These are phyloP conservation scores for Drosophila takahashii DNA, from an alignment of 1,140 invertebrate genomes.

Conservation along the genomic window DNA sequence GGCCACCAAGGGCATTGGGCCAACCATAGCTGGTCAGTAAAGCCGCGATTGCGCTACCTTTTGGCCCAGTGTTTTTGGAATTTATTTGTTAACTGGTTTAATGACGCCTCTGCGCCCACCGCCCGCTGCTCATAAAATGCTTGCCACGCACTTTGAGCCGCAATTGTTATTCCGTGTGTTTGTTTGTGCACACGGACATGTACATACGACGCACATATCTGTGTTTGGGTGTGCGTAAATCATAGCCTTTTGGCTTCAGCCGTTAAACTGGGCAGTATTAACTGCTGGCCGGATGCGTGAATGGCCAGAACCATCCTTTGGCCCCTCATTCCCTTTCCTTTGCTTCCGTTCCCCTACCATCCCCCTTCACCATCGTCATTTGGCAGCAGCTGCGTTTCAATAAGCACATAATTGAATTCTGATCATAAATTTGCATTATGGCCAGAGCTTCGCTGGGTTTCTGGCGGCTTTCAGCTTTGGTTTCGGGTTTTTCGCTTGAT, in stretches of 20 bases:
- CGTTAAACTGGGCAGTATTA: slow-evolving; percentile 78
- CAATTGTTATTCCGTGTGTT: slow-evolving; percentile 60
- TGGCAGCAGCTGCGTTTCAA: slow-evolving; percentile 79
- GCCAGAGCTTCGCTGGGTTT: slow-evolving; percentile 61
- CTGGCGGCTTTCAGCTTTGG: slow-evolving; percentile 71
- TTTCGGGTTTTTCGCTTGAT: slow-evolving; percentile 52
- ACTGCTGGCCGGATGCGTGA: slow-evolving; percentile 62
- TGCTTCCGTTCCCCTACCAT: not conserved
- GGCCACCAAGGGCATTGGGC: slow-evolving; percentile 26
- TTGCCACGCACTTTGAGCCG: slow-evolving; percentile 72
- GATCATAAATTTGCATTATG: slow-evolving; percentile 84
- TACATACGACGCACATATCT: not conserved
- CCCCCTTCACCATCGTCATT: slow-evolving; percentile 14
- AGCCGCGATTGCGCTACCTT: slow-evolving; percentile 16
- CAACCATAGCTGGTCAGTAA: slow-evolving; percentile 10
- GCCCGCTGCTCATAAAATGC: slow-evolving; percentile 61
- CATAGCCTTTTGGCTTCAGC: slow-evolving; percentile 81
- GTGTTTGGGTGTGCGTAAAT: slow-evolving; percentile 58
- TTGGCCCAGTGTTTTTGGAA: slow-evolving; percentile 52
- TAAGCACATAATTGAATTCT: slow-evolving; percentile 84
- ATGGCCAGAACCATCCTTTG: slow-evolving; percentile 45
- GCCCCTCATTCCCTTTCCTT: not conserved
- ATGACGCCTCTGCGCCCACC: slow-evolving; percentile 69
- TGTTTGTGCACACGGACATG: slow-evolving; percentile 10
- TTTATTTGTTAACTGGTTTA: slow-evolving; percentile 83